phyloP scores from a whole-genome alignment of 2,113 vertebrate species.

The Miniopterus natalensis region DNA sequence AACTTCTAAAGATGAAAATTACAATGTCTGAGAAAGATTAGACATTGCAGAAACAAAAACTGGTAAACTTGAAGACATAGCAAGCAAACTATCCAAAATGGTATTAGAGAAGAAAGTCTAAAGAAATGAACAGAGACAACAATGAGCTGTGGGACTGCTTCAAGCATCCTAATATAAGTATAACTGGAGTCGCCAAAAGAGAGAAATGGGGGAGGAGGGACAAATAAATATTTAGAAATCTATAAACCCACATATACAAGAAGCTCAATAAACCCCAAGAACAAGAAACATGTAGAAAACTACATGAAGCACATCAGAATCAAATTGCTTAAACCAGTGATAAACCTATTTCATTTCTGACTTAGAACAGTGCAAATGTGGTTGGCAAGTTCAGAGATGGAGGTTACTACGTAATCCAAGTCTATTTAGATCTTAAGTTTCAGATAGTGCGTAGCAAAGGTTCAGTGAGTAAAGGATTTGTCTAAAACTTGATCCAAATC shows the following conservation, averaged over 20 bases:
- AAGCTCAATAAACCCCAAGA: neutral
- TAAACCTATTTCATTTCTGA: neutral
- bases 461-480: neutral
- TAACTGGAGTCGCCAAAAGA: neutral
- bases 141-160: neutral
- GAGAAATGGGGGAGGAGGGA: neutral
- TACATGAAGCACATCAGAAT: neutral
- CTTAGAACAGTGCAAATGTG: neutral
- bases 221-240: neutral
- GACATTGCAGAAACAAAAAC: neutral
- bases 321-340: neutral
- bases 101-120: neutral
- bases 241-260: neutral
- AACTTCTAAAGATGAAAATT: slow-evolving; percentile 44
- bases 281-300: slow-evolving; percentile 38
- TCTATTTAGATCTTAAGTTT: neutral
- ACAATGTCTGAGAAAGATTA: slow-evolving; percentile 35
- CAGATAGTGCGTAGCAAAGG: neutral
- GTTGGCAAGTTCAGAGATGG: neutral
- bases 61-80: slow-evolving; percentile 14
- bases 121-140: neutral
- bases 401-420: neutral
- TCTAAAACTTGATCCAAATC: neutral
- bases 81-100: slow-evolving; percentile 3
- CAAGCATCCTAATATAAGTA: neutral